Percentiles rank a stretch among this genome's conserved stretches.
phyloP scores from a whole-genome alignment of 2,888 invertebrate genomes.

The Dynastes tityus region DNA sequence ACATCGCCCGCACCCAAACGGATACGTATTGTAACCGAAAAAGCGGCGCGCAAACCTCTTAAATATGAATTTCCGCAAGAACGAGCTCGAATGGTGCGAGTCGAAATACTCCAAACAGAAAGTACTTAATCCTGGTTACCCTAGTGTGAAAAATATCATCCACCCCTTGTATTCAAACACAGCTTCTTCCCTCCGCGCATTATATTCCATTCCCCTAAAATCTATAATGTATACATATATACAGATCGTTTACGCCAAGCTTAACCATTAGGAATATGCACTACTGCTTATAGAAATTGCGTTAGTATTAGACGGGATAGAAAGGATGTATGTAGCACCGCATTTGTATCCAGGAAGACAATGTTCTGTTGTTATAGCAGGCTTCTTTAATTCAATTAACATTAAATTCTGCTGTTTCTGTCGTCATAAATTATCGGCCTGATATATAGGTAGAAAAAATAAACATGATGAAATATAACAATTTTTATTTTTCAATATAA shows the following conservation, averaged over 20 bases:
- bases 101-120: constrained; percentile 48
- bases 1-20: neutral
- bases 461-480: too few species aligned
- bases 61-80: constrained; percentile 51
- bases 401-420: too few species aligned
- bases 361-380: too few species aligned
- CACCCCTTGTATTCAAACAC: constrained; percentile 46
- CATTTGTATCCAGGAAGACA: too few species aligned
- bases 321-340: too few species aligned
- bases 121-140: constrained; percentile 52
- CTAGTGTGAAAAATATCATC: constrained; percentile 51
- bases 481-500: too few species aligned
- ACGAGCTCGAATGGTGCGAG: constrained; percentile 40
- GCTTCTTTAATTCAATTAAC: too few species aligned
- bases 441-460: too few species aligned
- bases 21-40: constrained; percentile 42
- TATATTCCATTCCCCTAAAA: neutral
- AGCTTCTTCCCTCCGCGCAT: constrained; percentile 2
- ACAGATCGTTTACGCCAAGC: neutral
- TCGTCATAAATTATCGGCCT: too few species aligned
- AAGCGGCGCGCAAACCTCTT: constrained; percentile 47
- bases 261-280: too few species aligned
- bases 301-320: too few species aligned
- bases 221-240: neutral
- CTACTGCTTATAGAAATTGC: too few species aligned